Percentiles rank a stretch among this genome's conserved stretches.
Conservation (phyloP, 2,797 vertebrate species). For the Acanthiza pusilla region DNA sequence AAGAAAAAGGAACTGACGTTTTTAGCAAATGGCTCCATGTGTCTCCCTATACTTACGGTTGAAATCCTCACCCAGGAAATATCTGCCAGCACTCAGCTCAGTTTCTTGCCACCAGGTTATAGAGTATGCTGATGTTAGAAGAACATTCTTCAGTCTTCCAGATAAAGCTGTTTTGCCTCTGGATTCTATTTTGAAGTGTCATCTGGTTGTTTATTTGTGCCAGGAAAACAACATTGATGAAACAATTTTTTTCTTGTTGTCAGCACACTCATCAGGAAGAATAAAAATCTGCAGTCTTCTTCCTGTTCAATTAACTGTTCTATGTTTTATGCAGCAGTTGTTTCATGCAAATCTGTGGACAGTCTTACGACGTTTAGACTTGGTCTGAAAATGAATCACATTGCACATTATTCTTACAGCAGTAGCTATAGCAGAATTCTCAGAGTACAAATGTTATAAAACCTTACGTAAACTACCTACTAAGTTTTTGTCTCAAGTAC, state of each 20-base stretch:
- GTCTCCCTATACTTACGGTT: accelerated
- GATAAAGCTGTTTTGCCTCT: neutral
- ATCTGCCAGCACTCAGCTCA: neutral
- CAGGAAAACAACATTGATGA: neutral
- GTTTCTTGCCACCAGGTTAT: neutral
- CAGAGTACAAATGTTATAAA: neutral
- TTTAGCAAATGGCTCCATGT: neutral
- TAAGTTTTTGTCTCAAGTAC: neutral
- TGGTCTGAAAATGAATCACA: neutral
- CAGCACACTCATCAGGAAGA: neutral
- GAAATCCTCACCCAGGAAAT: neutral
- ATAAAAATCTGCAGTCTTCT: neutral
- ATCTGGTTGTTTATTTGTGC: neutral
- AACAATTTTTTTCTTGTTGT: neutral
- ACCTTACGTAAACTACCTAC: neutral
- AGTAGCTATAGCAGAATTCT: neutral
- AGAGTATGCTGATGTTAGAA: neutral
- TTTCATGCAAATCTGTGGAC: neutral
- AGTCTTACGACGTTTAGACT: neutral
- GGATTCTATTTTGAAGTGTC: neutral
- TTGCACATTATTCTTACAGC: neutral
- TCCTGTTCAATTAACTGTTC: neutral
- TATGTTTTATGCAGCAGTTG: neutral
- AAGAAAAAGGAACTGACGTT: neutral
- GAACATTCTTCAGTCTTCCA: neutral